Conservation (phyloP, 2,797 vertebrate genomes). For the Neopelma chrysocephalum region DNA sequence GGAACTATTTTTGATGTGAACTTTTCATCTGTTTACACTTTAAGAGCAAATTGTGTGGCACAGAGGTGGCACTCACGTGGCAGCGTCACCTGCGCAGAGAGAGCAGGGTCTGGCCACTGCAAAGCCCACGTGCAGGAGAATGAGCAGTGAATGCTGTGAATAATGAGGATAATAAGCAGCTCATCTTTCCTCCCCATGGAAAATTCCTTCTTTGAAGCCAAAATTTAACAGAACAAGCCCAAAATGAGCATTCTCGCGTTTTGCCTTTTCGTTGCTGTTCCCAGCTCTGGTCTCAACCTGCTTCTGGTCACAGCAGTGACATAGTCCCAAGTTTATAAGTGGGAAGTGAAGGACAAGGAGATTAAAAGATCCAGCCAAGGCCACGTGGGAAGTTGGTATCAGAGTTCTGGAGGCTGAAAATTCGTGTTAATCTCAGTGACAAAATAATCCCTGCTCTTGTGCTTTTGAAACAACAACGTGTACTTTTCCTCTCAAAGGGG, state of each 20-base stretch:
- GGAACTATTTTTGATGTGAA: not conserved
- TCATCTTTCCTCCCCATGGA: not conserved
- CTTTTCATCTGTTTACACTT: not conserved
- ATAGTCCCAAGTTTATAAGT: accelerated
- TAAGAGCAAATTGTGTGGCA: accelerated
- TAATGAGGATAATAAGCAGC: not conserved
- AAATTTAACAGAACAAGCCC: accelerated
- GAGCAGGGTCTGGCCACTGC: not conserved
- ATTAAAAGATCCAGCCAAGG: not conserved
- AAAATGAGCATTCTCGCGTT: not conserved
- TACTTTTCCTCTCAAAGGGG: accelerated
- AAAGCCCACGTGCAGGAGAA: not conserved
- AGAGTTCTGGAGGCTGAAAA: not conserved
- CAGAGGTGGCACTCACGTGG: accelerated
- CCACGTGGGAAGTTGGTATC: accelerated
- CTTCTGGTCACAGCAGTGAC: not conserved
- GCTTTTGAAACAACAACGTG: not conserved
- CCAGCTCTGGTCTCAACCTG: not conserved
- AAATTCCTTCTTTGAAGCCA: not conserved
- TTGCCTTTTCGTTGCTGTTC: not conserved
- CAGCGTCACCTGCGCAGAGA: not conserved
- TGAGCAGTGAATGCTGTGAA: accelerated
- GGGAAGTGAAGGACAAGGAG: not conserved
- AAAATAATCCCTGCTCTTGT: not conserved
- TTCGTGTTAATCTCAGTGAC: not conserved